Percentiles rank a stretch among this genome's conserved stretches.
Evolutionary conservation across 1,140 invertebrate species (phyloP).

Genomic region (Drosophila tsacasi): DNA sequence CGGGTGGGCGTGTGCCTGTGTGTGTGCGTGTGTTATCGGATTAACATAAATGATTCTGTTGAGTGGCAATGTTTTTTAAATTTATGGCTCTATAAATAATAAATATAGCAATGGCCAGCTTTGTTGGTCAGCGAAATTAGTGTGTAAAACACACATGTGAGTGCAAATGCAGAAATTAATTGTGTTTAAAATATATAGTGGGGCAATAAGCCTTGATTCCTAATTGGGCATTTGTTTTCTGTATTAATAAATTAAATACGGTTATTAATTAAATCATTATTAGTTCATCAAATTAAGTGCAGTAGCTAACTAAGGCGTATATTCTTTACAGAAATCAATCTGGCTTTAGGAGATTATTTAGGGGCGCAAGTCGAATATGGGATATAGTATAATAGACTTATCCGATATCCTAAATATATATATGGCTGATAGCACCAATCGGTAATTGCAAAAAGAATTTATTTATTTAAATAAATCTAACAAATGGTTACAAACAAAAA

Average conservation of each 20-base stretch:
- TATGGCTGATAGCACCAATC: no score
- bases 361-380: no score
- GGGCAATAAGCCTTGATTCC: neutral
- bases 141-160: neutral
- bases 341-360: no score
- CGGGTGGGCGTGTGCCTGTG: neutral
- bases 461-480: no score
- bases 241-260: neutral
- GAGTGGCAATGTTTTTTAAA: constrained; percentile 44
- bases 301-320: neutral
- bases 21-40: constrained; percentile 17
- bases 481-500: no score
- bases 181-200: neutral
- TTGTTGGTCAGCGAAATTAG: constrained; percentile 10
- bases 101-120: neutral
- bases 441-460: no score
- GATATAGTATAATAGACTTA: no score
- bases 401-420: no score
- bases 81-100: constrained; percentile 27
- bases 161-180: constrained; percentile 6
- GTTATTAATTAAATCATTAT: neutral
- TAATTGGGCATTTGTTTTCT: constrained; percentile 5
- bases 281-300: neutral
- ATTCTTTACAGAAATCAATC: neutral
- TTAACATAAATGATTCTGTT: constrained; percentile 26